Evolutionary conservation across 2,113 vertebrate genomes (phyloP).

Genomic region (Crotalus horridus): DNA sequence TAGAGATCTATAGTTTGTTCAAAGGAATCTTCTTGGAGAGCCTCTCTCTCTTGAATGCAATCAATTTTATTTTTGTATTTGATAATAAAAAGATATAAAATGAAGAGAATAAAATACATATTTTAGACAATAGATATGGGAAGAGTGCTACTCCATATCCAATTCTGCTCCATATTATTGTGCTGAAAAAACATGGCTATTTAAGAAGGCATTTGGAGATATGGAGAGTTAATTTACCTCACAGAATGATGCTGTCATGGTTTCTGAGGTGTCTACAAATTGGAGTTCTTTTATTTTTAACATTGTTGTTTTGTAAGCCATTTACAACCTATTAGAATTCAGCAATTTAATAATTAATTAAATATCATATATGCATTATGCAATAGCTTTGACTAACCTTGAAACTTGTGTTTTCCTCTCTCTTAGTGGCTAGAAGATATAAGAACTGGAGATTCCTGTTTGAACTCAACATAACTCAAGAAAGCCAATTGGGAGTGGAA

Average conservation of each 20-base stretch:
- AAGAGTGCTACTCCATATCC: neutral
- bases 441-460: neutral
- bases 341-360: neutral
- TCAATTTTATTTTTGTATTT: slow-evolving; percentile 26
- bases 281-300: neutral
- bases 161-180: neutral
- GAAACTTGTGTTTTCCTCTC: neutral
- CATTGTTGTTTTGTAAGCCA: neutral
- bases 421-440: neutral
- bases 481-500: neutral
- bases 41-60: neutral
- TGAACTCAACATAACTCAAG: neutral
- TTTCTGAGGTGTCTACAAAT: neutral
- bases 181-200: neutral
- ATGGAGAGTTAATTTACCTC: neutral
- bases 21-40: slow-evolving; percentile 38
- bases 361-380: no score
- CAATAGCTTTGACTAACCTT: neutral
- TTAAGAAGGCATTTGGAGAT: neutral
- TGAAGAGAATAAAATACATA: slow-evolving; percentile 6
- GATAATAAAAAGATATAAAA: neutral
- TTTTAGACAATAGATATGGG: slow-evolving; percentile 16
- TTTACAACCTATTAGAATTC: neutral
- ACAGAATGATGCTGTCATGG: neutral
- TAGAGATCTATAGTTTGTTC: slow-evolving; percentile 38